A percentile compares a stretch with the other conserved stretches of the same genome.
Conservation (phyloP, 2,113 vertebrate species). For the Cyprinodon tularosa region DNA sequence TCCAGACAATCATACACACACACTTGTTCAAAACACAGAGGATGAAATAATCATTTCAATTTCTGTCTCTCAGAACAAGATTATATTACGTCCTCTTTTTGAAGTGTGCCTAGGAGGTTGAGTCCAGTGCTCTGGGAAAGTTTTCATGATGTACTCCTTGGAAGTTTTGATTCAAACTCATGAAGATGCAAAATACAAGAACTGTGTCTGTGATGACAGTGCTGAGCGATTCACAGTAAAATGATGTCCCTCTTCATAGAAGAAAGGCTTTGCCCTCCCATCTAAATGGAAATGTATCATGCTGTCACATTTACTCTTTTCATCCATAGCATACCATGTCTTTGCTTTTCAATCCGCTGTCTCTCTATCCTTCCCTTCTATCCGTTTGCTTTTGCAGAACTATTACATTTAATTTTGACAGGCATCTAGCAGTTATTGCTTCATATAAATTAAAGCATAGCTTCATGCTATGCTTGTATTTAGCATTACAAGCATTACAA, state of each 20-base stretch:
- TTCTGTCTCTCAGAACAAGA: conserved; percentile 60
- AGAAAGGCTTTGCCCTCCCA: conserved; percentile 61
- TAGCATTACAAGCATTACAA: too few species aligned
- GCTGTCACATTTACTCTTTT: conserved; percentile 25
- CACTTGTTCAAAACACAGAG: conserved; percentile 41
- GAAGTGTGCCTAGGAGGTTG: conserved; percentile 53
- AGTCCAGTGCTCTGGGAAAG: conserved; percentile 36
- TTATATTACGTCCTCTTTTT: conserved; percentile 61
- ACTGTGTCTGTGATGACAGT: conserved; percentile 57
- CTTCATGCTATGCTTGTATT: background rate
- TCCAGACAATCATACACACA: conserved; percentile 34
- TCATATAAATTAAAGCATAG: background rate
- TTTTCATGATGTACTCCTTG: conserved; percentile 52
- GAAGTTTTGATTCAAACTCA: conserved; percentile 60
- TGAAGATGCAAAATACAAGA: conserved; percentile 44
- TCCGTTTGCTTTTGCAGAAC: background rate
- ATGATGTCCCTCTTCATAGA: conserved; percentile 47
- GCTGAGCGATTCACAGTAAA: conserved; percentile 64
- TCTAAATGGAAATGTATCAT: conserved; percentile 78
- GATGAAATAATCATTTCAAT: conserved; percentile 64
- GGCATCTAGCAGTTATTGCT: background rate
- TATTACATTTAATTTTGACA: conserved; percentile 26
- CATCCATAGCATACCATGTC: conserved; percentile 29
- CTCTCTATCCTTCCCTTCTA: conserved; percentile 8
- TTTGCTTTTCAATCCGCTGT: conserved; percentile 7